Percentiles rank a stretch among this genome's conserved stretches.
These are phyloP conservation scores for Phenganax stokvisi DNA, from an alignment of 92 coral and sea anemone species.

Conservation along the genomic window DNA sequence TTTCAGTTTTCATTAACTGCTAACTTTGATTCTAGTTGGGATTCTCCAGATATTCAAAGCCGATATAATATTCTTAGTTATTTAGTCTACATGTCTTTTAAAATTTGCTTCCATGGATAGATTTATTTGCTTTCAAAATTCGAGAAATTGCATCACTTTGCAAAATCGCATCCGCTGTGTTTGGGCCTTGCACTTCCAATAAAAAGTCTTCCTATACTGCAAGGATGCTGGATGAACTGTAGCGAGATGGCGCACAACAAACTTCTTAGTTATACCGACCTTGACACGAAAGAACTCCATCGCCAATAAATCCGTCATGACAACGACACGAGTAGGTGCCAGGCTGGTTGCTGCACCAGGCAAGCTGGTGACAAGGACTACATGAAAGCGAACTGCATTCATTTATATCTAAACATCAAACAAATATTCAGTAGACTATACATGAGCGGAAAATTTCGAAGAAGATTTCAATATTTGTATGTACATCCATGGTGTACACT, in stretches of 20 bases:
- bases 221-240: background rate
- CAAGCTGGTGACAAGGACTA: constrained; percentile 29
- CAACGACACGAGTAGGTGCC: constrained; percentile 24
- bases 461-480: background rate
- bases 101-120: no score
- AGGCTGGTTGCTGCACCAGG: constrained; percentile 17
- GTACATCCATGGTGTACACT: background rate
- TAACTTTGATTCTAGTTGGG: no score
- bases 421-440: background rate
- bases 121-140: no score
- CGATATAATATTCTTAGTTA: no score
- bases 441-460: no score
- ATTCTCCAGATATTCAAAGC: no score
- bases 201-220: no score
- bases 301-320: constrained; percentile 26
- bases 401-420: constrained; percentile 35
- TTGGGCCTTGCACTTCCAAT: no score
- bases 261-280: background rate
- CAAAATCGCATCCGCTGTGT: no score
- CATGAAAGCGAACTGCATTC: constrained; percentile 36
- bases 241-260: background rate
- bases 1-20: no score
- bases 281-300: constrained; percentile 26
- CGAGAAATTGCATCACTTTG: no score
- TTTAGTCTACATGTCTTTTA: no score